phyloP scores from a whole-genome alignment of 35 echinoderm and acorn worm species.

The Ophiothrix spiculata region DNA sequence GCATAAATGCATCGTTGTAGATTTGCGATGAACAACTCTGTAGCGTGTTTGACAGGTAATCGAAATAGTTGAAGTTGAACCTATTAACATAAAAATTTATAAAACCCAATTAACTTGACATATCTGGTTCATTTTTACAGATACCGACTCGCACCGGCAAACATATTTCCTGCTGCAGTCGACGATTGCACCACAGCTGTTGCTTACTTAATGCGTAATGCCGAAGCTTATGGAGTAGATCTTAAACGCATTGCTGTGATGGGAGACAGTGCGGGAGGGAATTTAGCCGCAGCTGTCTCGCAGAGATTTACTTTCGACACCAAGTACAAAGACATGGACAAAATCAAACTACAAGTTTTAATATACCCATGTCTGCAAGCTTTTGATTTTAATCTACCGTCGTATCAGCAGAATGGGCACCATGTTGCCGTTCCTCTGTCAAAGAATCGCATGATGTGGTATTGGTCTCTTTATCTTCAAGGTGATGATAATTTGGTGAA shows the following conservation, averaged over 20 bases:
- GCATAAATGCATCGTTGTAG: no score
- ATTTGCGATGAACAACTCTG: no score
- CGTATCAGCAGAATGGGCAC: slow-evolving; percentile 41
- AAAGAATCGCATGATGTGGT: not conserved
- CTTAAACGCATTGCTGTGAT: slow-evolving; percentile 13
- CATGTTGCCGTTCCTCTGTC: not conserved
- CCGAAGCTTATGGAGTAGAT: slow-evolving; percentile 21
- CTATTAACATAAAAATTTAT: no score
- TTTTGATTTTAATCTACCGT: slow-evolving; percentile 40
- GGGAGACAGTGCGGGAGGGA: slow-evolving; percentile 46
- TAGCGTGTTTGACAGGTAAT: no score
- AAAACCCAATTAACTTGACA: no score
- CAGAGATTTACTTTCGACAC: slow-evolving; percentile 27
- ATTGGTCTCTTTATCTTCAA: not conserved
- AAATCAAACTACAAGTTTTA: slow-evolving; percentile 21
- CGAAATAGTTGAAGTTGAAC: no score
- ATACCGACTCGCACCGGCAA: slow-evolving; percentile 27
- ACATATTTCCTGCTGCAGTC: slow-evolving; percentile 31
- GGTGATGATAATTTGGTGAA: not conserved
- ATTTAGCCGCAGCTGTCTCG: slow-evolving; percentile 28
- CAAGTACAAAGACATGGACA: not conserved
- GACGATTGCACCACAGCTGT: slow-evolving; percentile 39
- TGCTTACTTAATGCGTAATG: not conserved
- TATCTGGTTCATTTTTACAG: no score
- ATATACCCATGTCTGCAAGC: slow-evolving; percentile 44